Base-by-base conservation (phyloP, 1,140 invertebrate genomes). In the Hypsibius dujardini region DNA sequence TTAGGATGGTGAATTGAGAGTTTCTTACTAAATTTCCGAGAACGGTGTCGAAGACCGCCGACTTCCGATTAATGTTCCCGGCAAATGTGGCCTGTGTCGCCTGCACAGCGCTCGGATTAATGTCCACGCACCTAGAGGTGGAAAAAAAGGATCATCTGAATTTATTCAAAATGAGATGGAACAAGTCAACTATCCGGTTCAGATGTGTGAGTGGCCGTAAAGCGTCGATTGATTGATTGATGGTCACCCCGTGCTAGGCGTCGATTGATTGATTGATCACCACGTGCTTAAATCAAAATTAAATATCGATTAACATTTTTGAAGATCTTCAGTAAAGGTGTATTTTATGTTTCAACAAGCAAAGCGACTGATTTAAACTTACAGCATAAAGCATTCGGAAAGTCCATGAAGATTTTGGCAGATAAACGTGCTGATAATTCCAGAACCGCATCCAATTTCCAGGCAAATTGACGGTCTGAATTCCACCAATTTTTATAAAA, bases 391-490 rank as follows among this genome's bases (percentile, higher is more conserved):
- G 50, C 50, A 56, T 45, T 47, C n/a, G 1, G 7, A 28, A 47
- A n/a, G n/a, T 47, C 46, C 45, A 15, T 47, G 80, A 46, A 94
- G 80, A 72, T 84, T 83, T 77, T 87, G 86, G 7, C 86, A 86
- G 47, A 98, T 79, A 59, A 92, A 89, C n/a, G 90, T 88, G 47
- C 90, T 87, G 2, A 95, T 84, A n/a, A 97, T 80, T 1, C 95
- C 95, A 76, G 90, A 92, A 1, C 95, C 95, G 74, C 87, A 87
- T 1, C 95, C 95, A 74, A 98, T 85, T 84, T 98, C 95, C 70
- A 95, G 77, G 74, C 88, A 88, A 50, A 92, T 78, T 28, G 74
- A 72, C 12, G 91, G 90, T 47, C 87, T 85, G 71, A 78, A 75
- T 73, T 28, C 60, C 47, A 28, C 28, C 28, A 28, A 28, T 28